phyloP scores from a whole-genome alignment of 2,113 vertebrate genomes.

The Cacatua alba region DNA sequence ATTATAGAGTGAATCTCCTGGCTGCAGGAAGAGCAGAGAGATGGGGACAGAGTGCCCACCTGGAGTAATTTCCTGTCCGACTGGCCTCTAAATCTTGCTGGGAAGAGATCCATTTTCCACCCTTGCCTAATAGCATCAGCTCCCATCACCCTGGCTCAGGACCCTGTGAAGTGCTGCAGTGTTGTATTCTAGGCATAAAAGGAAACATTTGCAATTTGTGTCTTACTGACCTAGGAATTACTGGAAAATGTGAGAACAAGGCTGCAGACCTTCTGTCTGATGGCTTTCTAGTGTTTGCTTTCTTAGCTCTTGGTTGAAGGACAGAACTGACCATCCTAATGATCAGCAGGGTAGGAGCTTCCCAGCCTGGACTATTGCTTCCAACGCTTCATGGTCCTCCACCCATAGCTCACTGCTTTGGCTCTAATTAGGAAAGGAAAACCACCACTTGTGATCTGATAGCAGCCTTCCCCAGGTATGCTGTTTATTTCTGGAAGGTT shows the following conservation, averaged over 20 bases:
- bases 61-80: conserved; percentile 42
- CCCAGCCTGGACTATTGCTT: background rate
- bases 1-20: conserved; percentile 42
- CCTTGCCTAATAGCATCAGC: conserved; percentile 20
- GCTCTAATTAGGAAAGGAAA: background rate
- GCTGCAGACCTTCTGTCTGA: background rate
- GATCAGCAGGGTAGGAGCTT: background rate
- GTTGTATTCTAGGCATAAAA: background rate
- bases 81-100: conserved; percentile 33
- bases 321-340: background rate
- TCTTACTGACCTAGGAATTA: background rate
- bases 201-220: background rate
- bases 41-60: conserved; percentile 22
- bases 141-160: background rate
- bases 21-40: conserved; percentile 20
- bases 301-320: background rate
- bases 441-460: background rate
- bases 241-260: background rate
- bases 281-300: background rate
- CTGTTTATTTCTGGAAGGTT: background rate
- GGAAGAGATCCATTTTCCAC: conserved; percentile 37
- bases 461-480: background rate
- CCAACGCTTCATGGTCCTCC: background rate
- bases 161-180: background rate
- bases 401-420: background rate